phyloP scores from a whole-genome alignment of 2,113 vertebrate genomes.

The Perccottus glenii region DNA sequence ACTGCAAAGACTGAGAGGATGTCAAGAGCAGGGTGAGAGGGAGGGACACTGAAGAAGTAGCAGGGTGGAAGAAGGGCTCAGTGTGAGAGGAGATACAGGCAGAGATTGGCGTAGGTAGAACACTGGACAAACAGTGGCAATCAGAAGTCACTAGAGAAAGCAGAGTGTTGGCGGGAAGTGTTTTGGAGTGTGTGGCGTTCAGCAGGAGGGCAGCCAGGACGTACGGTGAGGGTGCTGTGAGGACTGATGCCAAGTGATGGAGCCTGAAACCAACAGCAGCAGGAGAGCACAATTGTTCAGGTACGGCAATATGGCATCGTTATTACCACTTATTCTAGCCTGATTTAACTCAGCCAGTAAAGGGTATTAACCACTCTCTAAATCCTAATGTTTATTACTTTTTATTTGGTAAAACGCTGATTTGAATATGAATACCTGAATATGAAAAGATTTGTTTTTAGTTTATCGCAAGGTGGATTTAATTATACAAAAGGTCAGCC shows the following conservation, averaged over 20 bases:
- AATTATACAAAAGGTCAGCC: no score
- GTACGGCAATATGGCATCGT: slow-evolving; percentile 60
- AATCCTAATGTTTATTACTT: no score
- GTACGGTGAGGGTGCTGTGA: slow-evolving; percentile 60
- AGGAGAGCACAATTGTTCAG: slow-evolving; percentile 61
- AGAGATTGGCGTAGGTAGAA: slow-evolving; percentile 63
- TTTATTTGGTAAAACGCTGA: no score
- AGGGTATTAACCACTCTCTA: neutral
- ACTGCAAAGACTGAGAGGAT: slow-evolving; percentile 60
- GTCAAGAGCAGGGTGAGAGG: slow-evolving; percentile 56
- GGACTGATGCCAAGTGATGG: slow-evolving; percentile 65
- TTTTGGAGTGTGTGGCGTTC: slow-evolving; percentile 33
- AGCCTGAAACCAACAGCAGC: slow-evolving; percentile 53
- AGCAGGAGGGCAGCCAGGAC: slow-evolving; percentile 40
- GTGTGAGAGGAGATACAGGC: slow-evolving; percentile 61
- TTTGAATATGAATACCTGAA: no score
- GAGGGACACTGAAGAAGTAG: slow-evolving; percentile 43
- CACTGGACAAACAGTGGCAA: slow-evolving; percentile 25
- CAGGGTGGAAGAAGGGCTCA: slow-evolving; percentile 44
- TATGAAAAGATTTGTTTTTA: no score
- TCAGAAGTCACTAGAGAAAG: slow-evolving; percentile 22
- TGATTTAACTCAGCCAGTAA: neutral
- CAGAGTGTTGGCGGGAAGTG: slow-evolving; percentile 14
- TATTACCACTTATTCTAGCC: slow-evolving; percentile 9
- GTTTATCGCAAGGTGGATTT: no score